These are phyloP conservation scores for Agrotis segetum DNA, from an alignment of 2,888 invertebrate species.

Conservation along the genomic window DNA sequence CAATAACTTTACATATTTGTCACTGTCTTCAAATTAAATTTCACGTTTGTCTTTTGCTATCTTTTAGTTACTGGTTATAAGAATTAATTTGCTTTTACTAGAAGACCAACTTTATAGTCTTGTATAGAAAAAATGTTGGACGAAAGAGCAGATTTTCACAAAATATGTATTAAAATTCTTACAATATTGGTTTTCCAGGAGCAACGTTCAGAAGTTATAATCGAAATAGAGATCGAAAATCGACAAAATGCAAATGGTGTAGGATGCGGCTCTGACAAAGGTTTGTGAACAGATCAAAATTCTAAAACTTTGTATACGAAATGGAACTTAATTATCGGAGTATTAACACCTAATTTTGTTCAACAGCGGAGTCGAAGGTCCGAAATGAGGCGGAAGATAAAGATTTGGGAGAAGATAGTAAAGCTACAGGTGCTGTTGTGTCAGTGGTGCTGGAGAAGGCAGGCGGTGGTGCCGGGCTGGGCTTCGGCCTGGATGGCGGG, in stretches of 20 bases:
- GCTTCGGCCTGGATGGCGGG: slow-evolving; percentile 98
- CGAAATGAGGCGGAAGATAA: slow-evolving; percentile 68
- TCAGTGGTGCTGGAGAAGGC: slow-evolving; percentile 90
- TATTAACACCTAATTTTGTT: slow-evolving; percentile 20
- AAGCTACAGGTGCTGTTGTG: slow-evolving; percentile 76
- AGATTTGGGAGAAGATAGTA: slow-evolving; percentile 58
- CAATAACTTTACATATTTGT: neutral
- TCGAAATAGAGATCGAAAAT: slow-evolving; percentile 93
- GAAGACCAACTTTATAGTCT: no score
- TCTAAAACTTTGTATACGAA: slow-evolving; percentile 1
- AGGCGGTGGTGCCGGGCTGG: slow-evolving; percentile 95
- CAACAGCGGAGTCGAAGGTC: slow-evolving; percentile 86
- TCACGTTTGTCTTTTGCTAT: neutral
- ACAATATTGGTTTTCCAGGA: slow-evolving; percentile 87
- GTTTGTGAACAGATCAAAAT: slow-evolving; percentile 65
- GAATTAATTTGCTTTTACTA: no score
- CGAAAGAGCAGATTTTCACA: neutral
- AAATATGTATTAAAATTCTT: neutral
- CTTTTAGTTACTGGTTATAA: neutral
- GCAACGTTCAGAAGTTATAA: slow-evolving; percentile 94
- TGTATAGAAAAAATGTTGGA: neutral
- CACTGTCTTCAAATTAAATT: neutral
- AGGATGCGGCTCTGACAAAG: slow-evolving; percentile 87
- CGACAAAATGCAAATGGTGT: slow-evolving; percentile 74
- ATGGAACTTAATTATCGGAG: neutral